Percentiles rank a stretch among this genome's conserved stretches.
Evolutionary conservation across 2,113 vertebrate genomes (phyloP).

Genomic region (chimpanzee (Pan troglodytes)): NHGRI_mPanTro3-v2.1_pri NC_072402.2:171001-171500

Average conservation of each 20-base stretch:
- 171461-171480: background rate
- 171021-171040: constrained; percentile 86
- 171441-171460: too few relatives aligned
- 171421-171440: fast-evolving
- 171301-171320: constrained; percentile 89
- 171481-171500: background rate
- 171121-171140: background rate
- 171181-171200: background rate
- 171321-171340: constrained; percentile 88
- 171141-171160: background rate
- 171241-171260: constrained; percentile 83
- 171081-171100: background rate
- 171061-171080: background rate
- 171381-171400: constrained; percentile 82
- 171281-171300: constrained; percentile 88
- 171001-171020: constrained; percentile 83
- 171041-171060: background rate
- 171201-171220: background rate
- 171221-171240: constrained; percentile 87
- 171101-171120: background rate
- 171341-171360: constrained; percentile 82
- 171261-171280: constrained; percentile 86
- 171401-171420: constrained; percentile 91
- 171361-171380: constrained; percentile 86
- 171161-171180: background rate